Base-by-base conservation (phyloP, 2,113 vertebrate species). In the Holacanthus passer region DNA sequence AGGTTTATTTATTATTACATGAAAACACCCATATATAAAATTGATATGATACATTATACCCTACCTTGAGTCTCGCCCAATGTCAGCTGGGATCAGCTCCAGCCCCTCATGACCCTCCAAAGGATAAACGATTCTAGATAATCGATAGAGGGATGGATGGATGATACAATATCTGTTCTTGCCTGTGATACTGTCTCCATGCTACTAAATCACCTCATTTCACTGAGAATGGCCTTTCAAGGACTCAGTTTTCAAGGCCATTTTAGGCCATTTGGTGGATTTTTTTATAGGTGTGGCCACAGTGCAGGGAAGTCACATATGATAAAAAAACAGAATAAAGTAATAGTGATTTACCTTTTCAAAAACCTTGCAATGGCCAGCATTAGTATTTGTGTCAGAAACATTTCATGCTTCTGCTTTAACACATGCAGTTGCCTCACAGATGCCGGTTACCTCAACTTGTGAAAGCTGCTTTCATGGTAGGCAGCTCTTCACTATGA, bases 1-100 rank as follows among this genome's bases (percentile, higher is more conserved):
- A 71, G 63, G 3, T 31, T 82, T 67, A 50, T 62, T 62, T 71
- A 4, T 62, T 73, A 32, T 64, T n/a, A 68, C 11, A 45, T 29
- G 62, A 77, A 41, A 35, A 45, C 4, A 43, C 27, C 22, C 45
- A 53, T 59, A 12, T 83, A 83, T 82, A 19, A 37, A 58, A 53
- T 47, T 4, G 0, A 55, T 65, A 7, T 43, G 16, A 41, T 19
- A 17, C 20, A 72, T 67, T 41, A n/a, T n/a, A n/a, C n/a, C n/a
- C n/a, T n/a, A n/a, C n/a, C n/a, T n/a, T n/a, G n/a, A n/a, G n/a
- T n/a, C n/a, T n/a, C n/a, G n/a, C n/a, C n/a, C n/a, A n/a, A n/a
- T n/a, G n/a, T n/a, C n/a, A n/a, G n/a, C n/a, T n/a, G n/a, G n/a
- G n/a, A n/a, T n/a, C n/a, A n/a, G n/a, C n/a, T n/a, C n/a, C n/a